Evolutionary conservation across 1,140 invertebrate genomes (phyloP).

Genomic region (Mylabris phalerata): DNA sequence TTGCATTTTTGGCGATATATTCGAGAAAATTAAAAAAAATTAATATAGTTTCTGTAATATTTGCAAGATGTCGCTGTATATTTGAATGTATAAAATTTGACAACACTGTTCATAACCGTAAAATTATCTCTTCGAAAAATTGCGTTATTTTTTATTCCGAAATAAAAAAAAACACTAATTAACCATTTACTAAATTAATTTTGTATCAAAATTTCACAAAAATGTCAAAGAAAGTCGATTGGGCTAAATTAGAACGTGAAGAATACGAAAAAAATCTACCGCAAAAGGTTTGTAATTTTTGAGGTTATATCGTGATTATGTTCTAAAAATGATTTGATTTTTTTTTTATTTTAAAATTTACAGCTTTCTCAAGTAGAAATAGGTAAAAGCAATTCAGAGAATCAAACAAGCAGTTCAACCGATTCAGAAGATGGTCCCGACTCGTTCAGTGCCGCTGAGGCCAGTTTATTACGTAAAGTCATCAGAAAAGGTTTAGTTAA

Average conservation of each 20-base stretch:
- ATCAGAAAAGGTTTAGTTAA: conserved; percentile 82
- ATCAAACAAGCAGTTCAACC: conserved; percentile 8
- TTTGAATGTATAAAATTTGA: no score
- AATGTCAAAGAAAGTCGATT: conserved; percentile 41
- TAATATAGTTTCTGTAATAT: no score
- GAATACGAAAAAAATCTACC: conserved; percentile 36
- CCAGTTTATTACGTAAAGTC: conserved; percentile 83
- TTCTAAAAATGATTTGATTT: no score
- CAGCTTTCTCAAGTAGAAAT: conserved; percentile 1
- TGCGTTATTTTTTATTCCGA: no score
- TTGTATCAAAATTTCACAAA: neutral
- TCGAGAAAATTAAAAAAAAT: no score
- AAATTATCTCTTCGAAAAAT: no score
- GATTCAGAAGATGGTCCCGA: conserved; percentile 47
- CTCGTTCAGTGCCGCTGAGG: conserved; percentile 66
- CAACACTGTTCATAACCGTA: no score
- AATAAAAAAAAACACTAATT: no score
- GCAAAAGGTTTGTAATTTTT: neutral
- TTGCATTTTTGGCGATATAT: no score
- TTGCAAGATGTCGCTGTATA: no score
- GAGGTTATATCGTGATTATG: neutral
- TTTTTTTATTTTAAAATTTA: no score
- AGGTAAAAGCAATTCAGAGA: conserved; percentile 22
- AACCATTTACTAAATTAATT: no score
- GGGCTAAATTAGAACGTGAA: conserved; percentile 47